phyloP scores from a whole-genome alignment of 2,113 vertebrate genomes.

The Theropithecus gelada region DNA sequence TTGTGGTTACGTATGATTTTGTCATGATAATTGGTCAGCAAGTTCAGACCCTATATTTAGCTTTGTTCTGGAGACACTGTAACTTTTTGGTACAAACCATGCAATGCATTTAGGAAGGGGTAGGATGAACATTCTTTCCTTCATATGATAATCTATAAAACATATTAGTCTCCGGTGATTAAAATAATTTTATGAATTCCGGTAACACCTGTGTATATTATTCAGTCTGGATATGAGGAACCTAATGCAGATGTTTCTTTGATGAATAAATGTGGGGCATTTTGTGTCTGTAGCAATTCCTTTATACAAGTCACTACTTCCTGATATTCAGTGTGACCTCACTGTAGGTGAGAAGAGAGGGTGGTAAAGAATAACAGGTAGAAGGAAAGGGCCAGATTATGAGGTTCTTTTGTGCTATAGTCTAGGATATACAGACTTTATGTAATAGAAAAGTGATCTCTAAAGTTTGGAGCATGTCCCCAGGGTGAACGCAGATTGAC shows the following conservation, averaged over 20 bases:
- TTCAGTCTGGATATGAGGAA: background rate
- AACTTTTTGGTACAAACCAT: background rate
- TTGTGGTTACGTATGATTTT: background rate
- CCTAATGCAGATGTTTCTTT: background rate
- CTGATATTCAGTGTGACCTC: background rate
- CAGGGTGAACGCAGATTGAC: background rate
- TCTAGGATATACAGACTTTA: background rate
- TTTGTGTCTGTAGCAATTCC: background rate
- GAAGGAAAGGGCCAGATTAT: background rate
- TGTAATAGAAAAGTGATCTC: background rate
- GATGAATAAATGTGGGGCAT: background rate
- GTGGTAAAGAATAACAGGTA: background rate
- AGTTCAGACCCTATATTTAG: fast-evolving
- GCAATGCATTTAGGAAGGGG: background rate
- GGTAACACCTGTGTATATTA: background rate
- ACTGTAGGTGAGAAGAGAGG: background rate
- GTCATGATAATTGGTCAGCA: background rate
- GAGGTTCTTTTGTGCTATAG: background rate
- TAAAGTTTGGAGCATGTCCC: background rate
- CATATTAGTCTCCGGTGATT: background rate
- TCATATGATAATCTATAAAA: background rate
- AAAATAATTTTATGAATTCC: background rate
- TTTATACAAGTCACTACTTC: background rate
- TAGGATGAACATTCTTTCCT: background rate
- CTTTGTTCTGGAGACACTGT: background rate